These are phyloP conservation scores for Rhyzopertha dominica DNA, from an alignment of 1,140 invertebrate species.

Conservation along the genomic window DNA sequence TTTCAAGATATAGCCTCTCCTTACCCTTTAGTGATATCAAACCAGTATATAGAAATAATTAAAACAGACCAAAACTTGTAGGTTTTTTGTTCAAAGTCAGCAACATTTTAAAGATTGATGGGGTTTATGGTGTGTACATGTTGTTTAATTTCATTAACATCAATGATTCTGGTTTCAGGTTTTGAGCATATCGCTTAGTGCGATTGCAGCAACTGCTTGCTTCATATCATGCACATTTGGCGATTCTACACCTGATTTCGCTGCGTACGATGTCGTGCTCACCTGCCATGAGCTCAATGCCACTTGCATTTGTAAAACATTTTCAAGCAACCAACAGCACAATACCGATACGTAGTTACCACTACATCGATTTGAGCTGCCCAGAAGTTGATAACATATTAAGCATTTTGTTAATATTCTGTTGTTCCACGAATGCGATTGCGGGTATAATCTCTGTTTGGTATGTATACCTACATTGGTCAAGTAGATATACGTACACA, in stretches of 20 bases:
- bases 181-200: constrained; percentile 43
- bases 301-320: constrained; percentile 37
- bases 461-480: constrained; percentile 49
- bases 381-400: constrained; percentile 45
- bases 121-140: too few species aligned
- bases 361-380: constrained; percentile 48
- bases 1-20: too few species aligned
- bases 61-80: too few species aligned
- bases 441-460: constrained; percentile 43
- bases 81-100: too few species aligned
- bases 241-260: constrained; percentile 44
- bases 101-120: too few species aligned
- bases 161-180: constrained; percentile 40
- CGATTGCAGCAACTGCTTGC: constrained; percentile 40
- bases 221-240: constrained; percentile 46
- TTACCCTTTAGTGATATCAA: too few species aligned
- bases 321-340: constrained; percentile 15
- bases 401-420: constrained; percentile 43
- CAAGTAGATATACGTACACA: constrained; percentile 42
- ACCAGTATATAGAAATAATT: too few species aligned
- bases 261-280: constrained; percentile 44
- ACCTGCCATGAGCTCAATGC: constrained; percentile 35
- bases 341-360: constrained; percentile 30
- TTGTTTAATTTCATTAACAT: too few species aligned
- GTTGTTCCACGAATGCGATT: constrained; percentile 41